These are phyloP conservation scores for Mesocricetus auratus DNA, from an alignment of 2,113 vertebrate species.

Conservation along the genomic window DNA sequence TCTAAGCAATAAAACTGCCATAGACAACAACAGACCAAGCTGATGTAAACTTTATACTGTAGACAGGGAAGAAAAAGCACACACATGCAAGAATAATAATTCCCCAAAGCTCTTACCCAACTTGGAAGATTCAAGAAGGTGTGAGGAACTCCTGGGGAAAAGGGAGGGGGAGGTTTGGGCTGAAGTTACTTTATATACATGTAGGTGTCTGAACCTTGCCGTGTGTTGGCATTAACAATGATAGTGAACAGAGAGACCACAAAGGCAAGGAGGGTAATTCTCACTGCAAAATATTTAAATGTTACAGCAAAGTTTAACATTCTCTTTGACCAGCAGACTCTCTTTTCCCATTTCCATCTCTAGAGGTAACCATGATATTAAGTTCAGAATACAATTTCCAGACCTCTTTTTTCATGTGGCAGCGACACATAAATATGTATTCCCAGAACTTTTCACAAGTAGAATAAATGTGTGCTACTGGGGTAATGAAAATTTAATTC, in stretches of 20 bases:
- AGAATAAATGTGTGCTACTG: constrained; percentile 61
- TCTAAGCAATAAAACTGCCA: constrained; percentile 69
- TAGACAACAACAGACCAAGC: constrained; percentile 61
- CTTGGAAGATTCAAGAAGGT: constrained; percentile 19
- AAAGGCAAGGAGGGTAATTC: background rate
- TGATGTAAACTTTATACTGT: constrained; percentile 49
- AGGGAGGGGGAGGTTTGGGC: background rate
- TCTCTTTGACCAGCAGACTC: constrained; percentile 17
- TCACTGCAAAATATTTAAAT: constrained; percentile 62
- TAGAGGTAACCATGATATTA: background rate
- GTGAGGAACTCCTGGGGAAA: background rate
- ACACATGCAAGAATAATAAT: constrained; percentile 18
- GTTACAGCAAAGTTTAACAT: background rate
- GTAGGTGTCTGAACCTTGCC: background rate
- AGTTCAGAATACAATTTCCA: background rate
- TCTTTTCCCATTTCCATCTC: background rate
- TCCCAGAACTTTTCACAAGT: constrained; percentile 44
- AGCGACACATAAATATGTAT: background rate
- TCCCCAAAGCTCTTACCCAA: background rate
- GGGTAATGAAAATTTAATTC: constrained; percentile 64
- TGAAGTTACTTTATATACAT: background rate
- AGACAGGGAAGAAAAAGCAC: background rate
- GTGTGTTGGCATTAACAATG: background rate
- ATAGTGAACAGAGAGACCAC: constrained; percentile 9
- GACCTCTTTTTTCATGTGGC: background rate